Evolutionary conservation across 64 coral and sea anemone genomes (phyloP), one percentile per base, ranked within the genome.

Genomic region (Acropora yongei): DNA sequence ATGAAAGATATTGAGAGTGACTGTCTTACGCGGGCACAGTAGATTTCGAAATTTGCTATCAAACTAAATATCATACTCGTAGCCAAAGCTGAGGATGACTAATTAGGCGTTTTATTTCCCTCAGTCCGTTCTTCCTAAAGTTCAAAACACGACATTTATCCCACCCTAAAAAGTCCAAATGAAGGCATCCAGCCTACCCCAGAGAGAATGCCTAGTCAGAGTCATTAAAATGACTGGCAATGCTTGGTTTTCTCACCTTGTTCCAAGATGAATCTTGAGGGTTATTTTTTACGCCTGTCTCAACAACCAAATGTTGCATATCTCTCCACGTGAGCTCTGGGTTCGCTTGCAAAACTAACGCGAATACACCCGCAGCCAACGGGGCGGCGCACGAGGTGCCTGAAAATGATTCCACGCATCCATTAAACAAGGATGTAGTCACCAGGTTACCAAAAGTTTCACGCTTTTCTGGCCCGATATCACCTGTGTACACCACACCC

Each of bases 321-420:
- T 97, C 95, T 65, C 95, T 77, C 95, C 92, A 97, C 0, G 95
- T 97, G 2, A 97, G 79, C 0, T 98, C 63, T 19, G 89, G 89
- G 48, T 98, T 98, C 49, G 96, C 96, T 63, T 98, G 74, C 5
- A 98, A 87, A 41, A 94, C 93, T 2, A 98, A 75, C 3, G 96
- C 89, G 61, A 98, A 79, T 10, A 98, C 80, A 44, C 96, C 96
- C 13, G 93, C 96, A 16, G 96, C 96, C 42, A 98, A 55, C 0
- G 96, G 96, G 2, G 96, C 96, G 14, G 96, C 96, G 49, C 93
- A 93, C 44, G 96, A 98, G 14, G 96, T 98, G 16, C 96, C 96
- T 49, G 83, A 82, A 88, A 98, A 98, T 8, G 57, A 65, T 5
- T 83, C 50, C 11, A 92, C 72, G 44, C 96, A 95, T 75, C 44